Evolutionary conservation across 2,113 vertebrate genomes (phyloP), one percentile per base, ranked within the genome.

Genomic region (Arenaria interpres): DNA sequence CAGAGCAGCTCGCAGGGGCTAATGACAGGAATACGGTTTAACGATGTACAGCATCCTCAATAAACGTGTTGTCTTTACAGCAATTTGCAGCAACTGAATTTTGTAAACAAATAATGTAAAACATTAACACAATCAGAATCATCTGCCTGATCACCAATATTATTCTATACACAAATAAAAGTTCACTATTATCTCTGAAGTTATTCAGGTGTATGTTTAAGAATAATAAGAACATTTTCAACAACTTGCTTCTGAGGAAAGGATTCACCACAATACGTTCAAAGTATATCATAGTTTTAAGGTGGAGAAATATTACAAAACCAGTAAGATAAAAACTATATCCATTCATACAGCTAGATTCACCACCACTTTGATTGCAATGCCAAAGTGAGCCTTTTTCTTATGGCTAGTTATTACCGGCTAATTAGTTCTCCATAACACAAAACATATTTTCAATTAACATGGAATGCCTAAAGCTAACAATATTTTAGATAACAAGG

Each of bases 1-100:
- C 28, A 62, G 45, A 57, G 9, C 1, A 18, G 6, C 46, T 59
- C 59, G 10, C 2, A 4, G 7, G 2, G 4, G 41, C 20, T 6
- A 30, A 9, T 0, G 22, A 35, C 9, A 22, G 35, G 27, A 30
- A 24, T 0, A 30, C 10, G 35, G 21, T 12, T 48, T 33, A 33
- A 33, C 25, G 17, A 2, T 1, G 33, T 2, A 68, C 12, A 64
- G 22, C 23, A 24, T 10, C 33, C 46, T 45, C 67, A 53, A 1
- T 22, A 43, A 76, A 37, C 2, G 4, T 3, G 13, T 1, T 53
- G 43, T 46, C 50, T 46, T 60, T 12, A 45, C 10, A 59, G 68
- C 41, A 64, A 14, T 24, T 46, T 35, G 20, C 5, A 1, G 39
- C 9, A 87, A 67, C 19, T 63, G 18, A n/a, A 17, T 28, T 23